phyloP scores from a whole-genome alignment of 2,888 invertebrate species.

The Ochropacha duplaris region DNA sequence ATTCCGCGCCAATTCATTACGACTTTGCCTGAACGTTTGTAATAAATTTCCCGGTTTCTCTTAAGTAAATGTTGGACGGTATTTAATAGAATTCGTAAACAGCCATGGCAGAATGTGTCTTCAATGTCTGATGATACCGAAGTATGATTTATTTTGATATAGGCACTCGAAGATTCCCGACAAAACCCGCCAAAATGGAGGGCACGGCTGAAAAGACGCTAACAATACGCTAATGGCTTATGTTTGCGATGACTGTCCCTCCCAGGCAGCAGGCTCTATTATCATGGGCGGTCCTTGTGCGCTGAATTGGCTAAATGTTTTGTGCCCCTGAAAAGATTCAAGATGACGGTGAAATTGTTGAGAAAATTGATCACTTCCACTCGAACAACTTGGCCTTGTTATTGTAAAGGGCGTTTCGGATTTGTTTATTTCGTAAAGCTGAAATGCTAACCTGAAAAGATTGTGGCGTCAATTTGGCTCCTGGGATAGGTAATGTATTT shows the following conservation, averaged over 20 bases:
- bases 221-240: constrained; percentile 80
- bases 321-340: constrained; percentile 77
- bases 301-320: constrained; percentile 81
- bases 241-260: constrained; percentile 77
- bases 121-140: constrained; percentile 12
- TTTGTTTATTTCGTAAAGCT: constrained; percentile 36
- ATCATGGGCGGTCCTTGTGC: constrained; percentile 69
- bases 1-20: neutral
- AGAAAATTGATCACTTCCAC: constrained; percentile 81
- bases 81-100: neutral
- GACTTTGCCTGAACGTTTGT: neutral
- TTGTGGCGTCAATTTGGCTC: neutral
- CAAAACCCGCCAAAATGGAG: constrained; percentile 53
- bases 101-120: constrained; percentile 1
- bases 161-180: constrained; percentile 49
- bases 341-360: constrained; percentile 80
- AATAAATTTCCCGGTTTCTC: neutral
- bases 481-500: neutral
- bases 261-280: constrained; percentile 75
- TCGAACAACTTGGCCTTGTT: constrained; percentile 61
- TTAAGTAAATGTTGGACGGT: neutral
- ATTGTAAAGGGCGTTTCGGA: constrained; percentile 47
- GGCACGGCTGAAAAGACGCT: constrained; percentile 64
- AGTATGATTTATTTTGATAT: constrained; percentile 32
- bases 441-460: constrained; percentile 8